A percentile compares a stretch with the other conserved stretches of the same genome.
Conservation (phyloP, 2,888 invertebrate genomes). For the Desoria tigrina region DNA sequence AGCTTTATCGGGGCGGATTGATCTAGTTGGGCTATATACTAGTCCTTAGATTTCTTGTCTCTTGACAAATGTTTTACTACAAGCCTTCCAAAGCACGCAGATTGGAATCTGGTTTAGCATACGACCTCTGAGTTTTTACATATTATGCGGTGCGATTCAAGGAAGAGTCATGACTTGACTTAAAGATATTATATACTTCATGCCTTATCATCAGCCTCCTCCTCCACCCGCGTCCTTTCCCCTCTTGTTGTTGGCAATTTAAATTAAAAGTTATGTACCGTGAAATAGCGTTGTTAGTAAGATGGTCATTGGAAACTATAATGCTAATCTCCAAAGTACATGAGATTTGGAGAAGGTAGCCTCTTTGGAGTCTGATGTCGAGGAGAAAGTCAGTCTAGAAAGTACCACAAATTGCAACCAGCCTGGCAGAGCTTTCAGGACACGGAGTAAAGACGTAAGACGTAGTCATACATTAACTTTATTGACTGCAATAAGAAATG, state of each 20-base stretch:
- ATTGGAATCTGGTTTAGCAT: neutral
- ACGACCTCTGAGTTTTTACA: neutral
- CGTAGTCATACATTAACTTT: neutral
- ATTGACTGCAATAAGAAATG: neutral
- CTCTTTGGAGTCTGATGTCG: neutral
- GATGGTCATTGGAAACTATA: neutral
- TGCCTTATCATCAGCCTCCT: conserved; percentile 9
- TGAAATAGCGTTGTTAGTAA: conserved; percentile 9
- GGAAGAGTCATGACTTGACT: neutral
- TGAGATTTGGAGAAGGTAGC: neutral
- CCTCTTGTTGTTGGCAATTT: neutral
- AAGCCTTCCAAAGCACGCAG: neutral
- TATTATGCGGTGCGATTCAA: neutral
- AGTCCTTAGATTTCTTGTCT: too few relatives aligned
- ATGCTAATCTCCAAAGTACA: neutral
- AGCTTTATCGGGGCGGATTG: too few relatives aligned
- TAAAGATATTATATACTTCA: neutral
- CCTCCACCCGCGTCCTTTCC: neutral
- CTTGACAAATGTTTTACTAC: too few relatives aligned
- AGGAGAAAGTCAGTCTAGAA: too few relatives aligned
- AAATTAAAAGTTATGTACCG: conserved; percentile 18
- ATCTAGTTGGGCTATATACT: too few relatives aligned
- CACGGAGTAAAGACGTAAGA: neutral
- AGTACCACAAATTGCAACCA: neutral
- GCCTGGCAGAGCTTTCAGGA: neutral